Evolutionary conservation across 2,113 vertebrate genomes (phyloP), one percentile per base, ranked within the genome.

Genomic region (Eclectus roratus): DNA sequence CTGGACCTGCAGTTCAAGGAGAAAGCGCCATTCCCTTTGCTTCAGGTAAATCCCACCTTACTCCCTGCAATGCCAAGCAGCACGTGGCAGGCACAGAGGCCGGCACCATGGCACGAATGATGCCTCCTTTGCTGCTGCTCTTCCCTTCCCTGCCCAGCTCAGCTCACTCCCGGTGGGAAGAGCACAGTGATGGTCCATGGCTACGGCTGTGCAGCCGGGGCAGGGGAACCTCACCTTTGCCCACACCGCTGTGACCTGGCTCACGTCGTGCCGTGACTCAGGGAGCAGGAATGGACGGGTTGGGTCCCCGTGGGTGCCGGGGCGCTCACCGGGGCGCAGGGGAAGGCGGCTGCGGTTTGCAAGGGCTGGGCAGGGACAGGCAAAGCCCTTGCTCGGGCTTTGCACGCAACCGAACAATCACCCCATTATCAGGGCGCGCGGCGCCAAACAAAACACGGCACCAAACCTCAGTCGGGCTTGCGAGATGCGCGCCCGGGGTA

Each of bases 351-450:
- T 96, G 98, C 91, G 98, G 98, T 99, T 98, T 98, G 98, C 97
- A 98, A 98, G 98, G 94, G 97, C 98, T 98, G 98, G 99, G 98
- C 94, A 98, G 98, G 97, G 98, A 97, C 95, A 84, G 96, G 81
- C 85, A 97, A 95, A 96, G 85, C 96, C 97, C 96, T 1, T 93
- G 98, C 94, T 80, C 96, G 97, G 98, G 98, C 98, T 99, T 99
- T 97, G 99, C 99, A 99, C 98, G 99, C 98, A 98, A 98, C 94
- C 89, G 98, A 99, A 99, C 99, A 99, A 99, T 99, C 97, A 98
- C 97, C 98, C 98, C 98, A 98, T 99, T 99, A 98, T 99, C 97
- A 97, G 71, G 96, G 97, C 97, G 90, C 96, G 83, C 71, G 92
- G 72, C 28, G 77, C 72, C 91, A 92, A 85, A 65, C 73, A 39